Evolutionary conservation across 2,113 vertebrate genomes (phyloP), one percentile per base, ranked within the genome.

Genomic region (Nesogale talazaci): DNA sequence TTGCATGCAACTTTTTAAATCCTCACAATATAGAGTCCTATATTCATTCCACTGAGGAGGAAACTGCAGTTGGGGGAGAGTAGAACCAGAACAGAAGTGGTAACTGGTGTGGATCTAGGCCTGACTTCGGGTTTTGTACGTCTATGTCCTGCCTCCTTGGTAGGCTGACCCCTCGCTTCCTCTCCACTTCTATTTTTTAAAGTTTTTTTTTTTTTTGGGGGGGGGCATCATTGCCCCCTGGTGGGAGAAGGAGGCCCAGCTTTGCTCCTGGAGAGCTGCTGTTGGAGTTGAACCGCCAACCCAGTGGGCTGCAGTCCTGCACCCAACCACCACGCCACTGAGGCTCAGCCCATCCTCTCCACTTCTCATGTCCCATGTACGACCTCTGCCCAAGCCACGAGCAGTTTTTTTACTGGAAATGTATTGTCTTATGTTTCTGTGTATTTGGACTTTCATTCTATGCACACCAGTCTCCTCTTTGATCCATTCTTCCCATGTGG

Each of bases 1-100:
- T 89, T 86, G 69, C 52, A 7, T 89, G 88, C 8, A 72, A 0
- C 88, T 8, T 86, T 89, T 86, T 86, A 94, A 61, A 77, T 89
- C 34, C 12, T 65, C 61, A 78, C 29, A 69, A 34, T 38, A 83
- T 42, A 10, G 67, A 79, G 61, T 78, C 67, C 34, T 83, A 20
- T 70, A 72, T 87, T 56, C 61, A 42, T 84, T 84, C 93, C 69
- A 93, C 12, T 80, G 67, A 91, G 61, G 22, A 84, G 38, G 52
- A 80, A 65, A 65, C 75, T 83, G 57, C 29, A 11, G 29, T n/a
- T 90, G 80, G 75, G 38, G 77, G 38, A 76, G 22, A 16, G 11
- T 34, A 81, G 15, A 19, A 65, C 76, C 74, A 38, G 65, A 70
- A 59, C 31, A 61, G 29, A 57, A 34, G n/a, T 74, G 69, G 17